Conservation (phyloP, 2,797 vertebrate species). For the Silurus aristotelis region DNA sequence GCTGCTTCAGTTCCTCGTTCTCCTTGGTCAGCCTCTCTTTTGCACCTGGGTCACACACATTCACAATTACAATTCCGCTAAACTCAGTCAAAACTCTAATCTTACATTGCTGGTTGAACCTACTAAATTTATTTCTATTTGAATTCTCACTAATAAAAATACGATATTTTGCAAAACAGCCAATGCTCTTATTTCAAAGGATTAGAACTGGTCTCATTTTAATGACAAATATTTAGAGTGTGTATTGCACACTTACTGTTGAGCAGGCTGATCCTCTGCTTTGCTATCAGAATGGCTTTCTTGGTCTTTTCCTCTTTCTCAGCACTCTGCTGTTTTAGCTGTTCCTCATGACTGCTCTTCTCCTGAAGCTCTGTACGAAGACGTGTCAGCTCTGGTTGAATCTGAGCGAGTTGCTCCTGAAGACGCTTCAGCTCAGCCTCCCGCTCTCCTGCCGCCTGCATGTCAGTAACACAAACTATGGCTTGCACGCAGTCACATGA, state of each 20-base stretch:
- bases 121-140: not conserved
- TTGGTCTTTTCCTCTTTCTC: constrained; percentile 97
- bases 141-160: not conserved
- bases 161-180: not conserved
- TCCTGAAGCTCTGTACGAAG: constrained; percentile 91
- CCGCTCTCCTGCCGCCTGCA: constrained; percentile 82
- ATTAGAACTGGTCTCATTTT: not conserved
- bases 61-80: not conserved
- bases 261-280: constrained; percentile 90
- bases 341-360: constrained; percentile 84
- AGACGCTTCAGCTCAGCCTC: constrained; percentile 82
- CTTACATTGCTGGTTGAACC: not conserved
- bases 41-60: constrained; percentile 66
- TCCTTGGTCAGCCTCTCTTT: constrained; percentile 91
- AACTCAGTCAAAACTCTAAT: not conserved
- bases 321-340: constrained; percentile 85
- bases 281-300: constrained; percentile 88
- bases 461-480: not conserved
- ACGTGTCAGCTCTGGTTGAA: constrained; percentile 83
- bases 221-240: not conserved
- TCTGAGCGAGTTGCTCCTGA: constrained; percentile 84
- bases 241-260: constrained; percentile 69
- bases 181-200: not conserved
- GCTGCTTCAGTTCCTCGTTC: constrained; percentile 90
- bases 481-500: not conserved